Evolutionary conservation across 2,888 invertebrate genomes (phyloP), one percentile per base, ranked within the genome.

Genomic region (Caenorhabditis sp.): DNA sequence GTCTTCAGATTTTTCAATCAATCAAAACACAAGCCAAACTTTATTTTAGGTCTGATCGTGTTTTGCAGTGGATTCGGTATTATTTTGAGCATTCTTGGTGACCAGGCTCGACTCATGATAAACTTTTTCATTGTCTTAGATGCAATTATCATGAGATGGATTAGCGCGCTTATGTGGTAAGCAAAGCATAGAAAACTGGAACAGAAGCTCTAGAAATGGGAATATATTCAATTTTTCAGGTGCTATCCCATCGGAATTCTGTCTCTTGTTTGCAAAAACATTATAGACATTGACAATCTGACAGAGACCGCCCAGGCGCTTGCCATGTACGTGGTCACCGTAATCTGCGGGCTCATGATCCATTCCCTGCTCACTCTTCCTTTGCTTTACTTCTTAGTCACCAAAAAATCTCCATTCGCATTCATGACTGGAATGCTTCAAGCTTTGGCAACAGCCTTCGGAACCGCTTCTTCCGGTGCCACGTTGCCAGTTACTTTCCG

Each of bases 401-500:
- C 88, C 6, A 89, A 87, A 45, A 93, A 93, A 79, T 85, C 83
- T 17, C 88, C 88, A 8, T 89, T 88, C 65, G 82, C 85, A 17
- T 88, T 85, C 63, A 86, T 88, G 84, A 88, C 87, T 7, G 89
- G 88, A 39, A 93, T 95, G 92, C 93, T 94, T 5, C 95, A 95
- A 87, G 96, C 96, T 17, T 91, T 96, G 90, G 94, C 95, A 4
- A 97, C 96, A 0, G 96, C 96, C 41, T 97, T 97, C 89, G 96
- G 96, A 84, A 97, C 97, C 26, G 95, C 96, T 20, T 96, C 96
- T 30, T 88, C 87, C 65, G 88, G 88, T 22, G 98, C 98, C 2
- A 96, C 97, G 0, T 94, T 99, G 92, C 97, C 98, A 3, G 93
- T 96, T 76, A 96, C 97, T 6, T 94, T 96, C 89, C 93, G 93